Conservation (phyloP, 64 coral and sea anemone species). For the Pocillopora damicornis region DNA sequence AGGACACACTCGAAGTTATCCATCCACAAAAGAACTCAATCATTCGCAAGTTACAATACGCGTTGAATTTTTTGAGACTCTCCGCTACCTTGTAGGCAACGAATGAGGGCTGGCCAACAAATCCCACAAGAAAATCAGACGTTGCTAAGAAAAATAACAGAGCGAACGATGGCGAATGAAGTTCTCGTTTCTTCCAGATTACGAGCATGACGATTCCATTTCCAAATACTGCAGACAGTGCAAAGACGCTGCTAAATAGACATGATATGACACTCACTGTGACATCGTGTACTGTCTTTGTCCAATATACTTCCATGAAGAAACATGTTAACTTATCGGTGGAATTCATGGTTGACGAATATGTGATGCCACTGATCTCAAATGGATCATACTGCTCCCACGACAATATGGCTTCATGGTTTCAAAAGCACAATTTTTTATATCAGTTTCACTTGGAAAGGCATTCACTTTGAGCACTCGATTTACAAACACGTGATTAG, state of each 20-base stretch:
- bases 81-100: slow-evolving; percentile 38
- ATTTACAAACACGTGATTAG: no score
- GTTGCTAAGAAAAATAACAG: slow-evolving; percentile 19
- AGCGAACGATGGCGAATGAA: slow-evolving; percentile 23
- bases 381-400: no score
- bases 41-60: slow-evolving; percentile 29
- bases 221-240: background rate
- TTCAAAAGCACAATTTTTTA: no score
- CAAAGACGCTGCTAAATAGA: slow-evolving; percentile 23
- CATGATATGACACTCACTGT: slow-evolving; percentile 17
- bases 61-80: background rate
- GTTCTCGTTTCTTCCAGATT: background rate
- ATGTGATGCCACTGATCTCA: no score
- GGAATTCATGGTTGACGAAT: no score
- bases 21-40: slow-evolving; percentile 13
- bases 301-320: no score
- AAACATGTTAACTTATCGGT: no score
- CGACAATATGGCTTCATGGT: no score
- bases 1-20: slow-evolving; percentile 19
- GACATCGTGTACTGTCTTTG: background rate
- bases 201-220: slow-evolving; percentile 20
- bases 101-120: slow-evolving; percentile 26
- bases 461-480: no score
- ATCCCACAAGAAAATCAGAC: slow-evolving; percentile 26
- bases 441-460: no score